phyloP scores from a whole-genome alignment of 2,888 invertebrate species.

The Tenthredo scrophulariae region DNA sequence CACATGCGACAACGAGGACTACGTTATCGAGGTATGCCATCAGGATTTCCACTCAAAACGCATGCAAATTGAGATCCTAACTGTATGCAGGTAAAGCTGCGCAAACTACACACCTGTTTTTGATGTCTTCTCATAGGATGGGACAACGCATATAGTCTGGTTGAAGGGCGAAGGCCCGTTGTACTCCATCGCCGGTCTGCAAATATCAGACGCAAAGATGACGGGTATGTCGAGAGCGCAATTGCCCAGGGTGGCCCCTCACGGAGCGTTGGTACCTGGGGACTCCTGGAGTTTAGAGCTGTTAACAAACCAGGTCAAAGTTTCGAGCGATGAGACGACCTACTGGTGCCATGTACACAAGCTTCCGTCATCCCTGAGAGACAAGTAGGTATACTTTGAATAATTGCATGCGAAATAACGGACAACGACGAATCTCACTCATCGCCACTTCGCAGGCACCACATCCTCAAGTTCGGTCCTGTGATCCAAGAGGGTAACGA shows the following conservation, averaged over 20 bases:
- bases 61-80: neutral
- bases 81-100: neutral
- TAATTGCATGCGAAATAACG: neutral
- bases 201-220: slow-evolving; percentile 81
- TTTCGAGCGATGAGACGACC: slow-evolving; percentile 94
- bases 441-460: slow-evolving; percentile 67
- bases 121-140: slow-evolving; percentile 82
- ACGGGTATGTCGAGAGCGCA: slow-evolving; percentile 90
- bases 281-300: slow-evolving; percentile 83
- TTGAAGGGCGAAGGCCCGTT: slow-evolving; percentile 88
- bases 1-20: slow-evolving; percentile 89
- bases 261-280: slow-evolving; percentile 77
- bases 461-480: slow-evolving; percentile 88
- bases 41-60: neutral
- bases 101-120: neutral
- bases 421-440: neutral
- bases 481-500: slow-evolving; percentile 89
- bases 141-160: slow-evolving; percentile 94
- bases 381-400: slow-evolving; percentile 83
- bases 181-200: slow-evolving; percentile 84
- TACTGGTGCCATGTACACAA: slow-evolving; percentile 97
- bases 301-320: slow-evolving; percentile 83
- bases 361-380: slow-evolving; percentile 84
- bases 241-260: slow-evolving; percentile 80
- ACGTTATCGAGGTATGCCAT: slow-evolving; percentile 85